phyloP scores from a whole-genome alignment of 2,888 invertebrate species.

The Pseudococcus longispinus region DNA sequence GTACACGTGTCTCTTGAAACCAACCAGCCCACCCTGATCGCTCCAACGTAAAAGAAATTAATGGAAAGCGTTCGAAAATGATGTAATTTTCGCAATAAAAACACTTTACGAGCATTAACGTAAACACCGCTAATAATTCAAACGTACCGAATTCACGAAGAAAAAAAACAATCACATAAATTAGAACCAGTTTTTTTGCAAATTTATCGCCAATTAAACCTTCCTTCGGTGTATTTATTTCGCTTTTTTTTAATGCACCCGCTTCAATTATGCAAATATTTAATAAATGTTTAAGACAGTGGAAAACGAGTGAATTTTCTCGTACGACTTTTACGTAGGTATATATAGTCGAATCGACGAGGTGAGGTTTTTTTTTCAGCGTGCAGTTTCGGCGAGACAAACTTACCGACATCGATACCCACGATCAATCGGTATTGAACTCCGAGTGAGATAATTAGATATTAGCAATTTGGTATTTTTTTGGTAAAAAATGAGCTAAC shows the following conservation, averaged over 20 bases:
- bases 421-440: not conserved
- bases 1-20: not conserved
- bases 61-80: constrained; percentile 28
- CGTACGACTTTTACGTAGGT: not conserved
- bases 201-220: constrained; percentile 32
- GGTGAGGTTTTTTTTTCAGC: not conserved
- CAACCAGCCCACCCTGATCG: not conserved
- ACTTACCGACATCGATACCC: not conserved
- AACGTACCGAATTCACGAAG: constrained; percentile 9
- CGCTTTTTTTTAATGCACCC: constrained; percentile 27
- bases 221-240: not conserved
- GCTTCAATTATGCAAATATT: constrained; percentile 35
- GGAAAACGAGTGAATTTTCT: not conserved
- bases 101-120: constrained; percentile 15
- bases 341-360: not conserved
- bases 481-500: not conserved
- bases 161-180: constrained; percentile 9
- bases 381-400: not conserved
- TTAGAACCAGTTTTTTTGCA: constrained; percentile 30
- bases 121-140: constrained; percentile 37
- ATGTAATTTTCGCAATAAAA: constrained; percentile 25
- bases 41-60: not conserved
- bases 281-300: not conserved
- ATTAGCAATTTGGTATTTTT: not conserved
- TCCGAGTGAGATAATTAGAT: not conserved